Evolutionary conservation across 2,888 invertebrate genomes (phyloP), one percentile per base, ranked within the genome.

Genomic region (Oscheius sp.): DNA sequence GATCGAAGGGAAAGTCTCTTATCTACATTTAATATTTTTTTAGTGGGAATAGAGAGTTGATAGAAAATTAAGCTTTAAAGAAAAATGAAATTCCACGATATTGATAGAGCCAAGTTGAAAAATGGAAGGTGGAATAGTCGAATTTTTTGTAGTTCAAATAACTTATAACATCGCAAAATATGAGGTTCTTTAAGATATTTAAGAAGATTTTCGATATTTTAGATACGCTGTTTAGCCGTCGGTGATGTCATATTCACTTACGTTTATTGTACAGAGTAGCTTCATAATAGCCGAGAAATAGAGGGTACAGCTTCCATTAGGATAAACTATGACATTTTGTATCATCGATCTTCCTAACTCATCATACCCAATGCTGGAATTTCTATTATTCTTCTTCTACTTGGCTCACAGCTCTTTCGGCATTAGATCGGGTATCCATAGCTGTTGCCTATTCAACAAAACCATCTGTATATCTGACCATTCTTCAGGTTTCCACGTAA

Each of bases 1-100:
- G n/a, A 22, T 62, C 62, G 24, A 62, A 62, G 17, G 62, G 62
- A 22, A 62, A 62, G 5, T 62, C 50, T 49, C 38, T 62, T n/a
- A 62, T 50, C 62, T 62, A 33, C 47, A 49, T 41, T 41, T 12
- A 3, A 12, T 41, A n/a, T n/a, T n/a, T n/a, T n/a, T n/a, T n/a
- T n/a, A n/a, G n/a, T n/a, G n/a, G n/a, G n/a, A n/a, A n/a, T n/a
- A n/a, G n/a, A n/a, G n/a, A n/a, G n/a, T n/a, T n/a, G n/a, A n/a
- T n/a, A n/a, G n/a, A n/a, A n/a, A n/a, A n/a, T n/a, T n/a, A n/a
- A n/a, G n/a, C n/a, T n/a, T n/a, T n/a, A n/a, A n/a, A n/a, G n/a
- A n/a, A n/a, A n/a, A n/a, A n/a, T n/a, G n/a, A n/a, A n/a, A n/a
- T n/a, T n/a, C n/a, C n/a, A n/a, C n/a, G n/a, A n/a, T n/a, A n/a